Base-by-base conservation (phyloP, 2,888 invertebrate genomes). In the Leptopilina syphax region DNA sequence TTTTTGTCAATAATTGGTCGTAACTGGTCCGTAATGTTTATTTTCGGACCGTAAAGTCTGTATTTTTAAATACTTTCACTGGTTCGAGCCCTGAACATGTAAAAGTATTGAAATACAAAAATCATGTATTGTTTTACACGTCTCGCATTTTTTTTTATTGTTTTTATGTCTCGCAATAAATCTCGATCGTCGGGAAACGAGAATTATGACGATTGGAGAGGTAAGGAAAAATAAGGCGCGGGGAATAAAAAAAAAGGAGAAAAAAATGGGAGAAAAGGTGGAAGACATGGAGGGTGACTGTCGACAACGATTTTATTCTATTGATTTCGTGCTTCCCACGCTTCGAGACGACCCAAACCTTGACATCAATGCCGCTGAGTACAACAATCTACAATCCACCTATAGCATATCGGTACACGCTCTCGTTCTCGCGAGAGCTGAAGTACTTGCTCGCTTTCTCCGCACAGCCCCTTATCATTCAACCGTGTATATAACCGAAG, bases 251-350 rank as follows among this genome's bases (percentile, higher is more conserved):
- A 60, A 60, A 68, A 50, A n/a, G 44, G 8, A 6, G 7, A 60
- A 60, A 60, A 60, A 68, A 50, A n/a, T 34, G 34, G 34, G 34
- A 34, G 34, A 34, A 34, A 57, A 73, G 34, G 57, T 73, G 34
- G 57, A 73, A 73, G 54, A 70, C 27, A 27, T n/a, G 41, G 57
- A 73, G 41, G 57, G 10, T 60, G 57, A 34, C 73, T 73, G 73
- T 60, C 84, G 83, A 81, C 81, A 85, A 85, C 88, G 87, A 89
- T 90, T 90, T 89, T 85, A 87, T 90, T 86, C 86, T 90, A 90
- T 90, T 89, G 90, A 89, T 90, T 89, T 87, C 86, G 86, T 86
- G 88, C 91, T 89, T 90, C 89, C 89, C 91, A 84, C 91, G 86
- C 81, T 89, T 90, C 85, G 87, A 80, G 87, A 89, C 85, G 85